Evolutionary conservation across 2,113 vertebrate genomes (phyloP), one percentile per base, ranked within the genome.

Genomic region (Ictidomys tridecemlineatus): DNA sequence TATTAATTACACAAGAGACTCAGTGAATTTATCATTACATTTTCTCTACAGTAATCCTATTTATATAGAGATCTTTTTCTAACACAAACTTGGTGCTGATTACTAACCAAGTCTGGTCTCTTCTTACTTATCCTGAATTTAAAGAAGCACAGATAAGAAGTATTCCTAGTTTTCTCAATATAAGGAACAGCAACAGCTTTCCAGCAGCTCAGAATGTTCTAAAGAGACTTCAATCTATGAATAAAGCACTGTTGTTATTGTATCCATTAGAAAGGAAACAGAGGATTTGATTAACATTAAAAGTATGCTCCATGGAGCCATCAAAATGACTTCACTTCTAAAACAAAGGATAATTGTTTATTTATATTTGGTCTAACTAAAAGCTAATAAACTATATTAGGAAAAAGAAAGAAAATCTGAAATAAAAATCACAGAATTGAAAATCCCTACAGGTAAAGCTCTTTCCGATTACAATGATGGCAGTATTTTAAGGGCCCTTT

Each of bases 331-430:
- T 91, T 95, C 42, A 24, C 42, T 72, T 86, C 45, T 61, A 93
- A 86, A 84, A 96, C 34, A 95, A 96, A 85, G 78, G 70, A 53
- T 91, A 86, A 93, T 94, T 92, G 96, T 91, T 97, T 96, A 97
- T 96, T 97, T 95, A 94, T 82, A 87, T 12, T 11, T 87, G 76
- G 53, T 94, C 65, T 93, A 56, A 92, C 34, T 89, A 96, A 94
- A 93, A 95, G 58, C 51, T 91, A 84, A 86, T 30, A 85, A 72
- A 2, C n/a, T 84, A 26, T 78, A 91, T 91, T 89, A 77, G 70
- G 89, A 42, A 94, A 89, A 87, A 51, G 18, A 85, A 76, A 45
- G 53, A 14, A 96, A 92, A 91, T 86, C 42, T 65, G 63, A 32
- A 53, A 79, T 73, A 85, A 96, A 92, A 93, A 28, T 7, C 24